Conservation (phyloP, 2,888 invertebrate genomes). For the Malthinus flaveolus region DNA sequence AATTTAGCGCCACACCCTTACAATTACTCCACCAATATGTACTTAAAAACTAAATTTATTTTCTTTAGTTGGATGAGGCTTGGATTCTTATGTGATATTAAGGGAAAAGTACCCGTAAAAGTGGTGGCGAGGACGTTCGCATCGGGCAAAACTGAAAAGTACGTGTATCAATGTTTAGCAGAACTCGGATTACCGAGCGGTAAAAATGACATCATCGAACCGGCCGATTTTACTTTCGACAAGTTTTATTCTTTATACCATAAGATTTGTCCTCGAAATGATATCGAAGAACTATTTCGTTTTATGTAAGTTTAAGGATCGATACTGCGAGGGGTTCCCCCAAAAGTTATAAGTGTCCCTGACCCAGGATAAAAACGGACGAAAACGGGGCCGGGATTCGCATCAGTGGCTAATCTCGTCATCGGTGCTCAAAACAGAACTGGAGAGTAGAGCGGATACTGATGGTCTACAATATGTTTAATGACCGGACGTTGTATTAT, state of each 20-base stretch:
- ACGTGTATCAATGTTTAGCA: conserved; percentile 94
- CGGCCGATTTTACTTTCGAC: conserved; percentile 94
- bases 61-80: conserved; percentile 96
- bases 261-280: conserved; percentile 98
- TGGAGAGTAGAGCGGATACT: too few species aligned
- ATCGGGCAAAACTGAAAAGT: conserved; percentile 98
- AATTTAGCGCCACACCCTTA: too few species aligned
- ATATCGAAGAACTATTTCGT: conserved; percentile 96
- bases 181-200: conserved; percentile 93
- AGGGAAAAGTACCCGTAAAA: conserved; percentile 95
- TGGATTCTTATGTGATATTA: conserved; percentile 89
- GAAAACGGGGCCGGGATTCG: too few species aligned
- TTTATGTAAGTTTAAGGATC: conserved; percentile 76
- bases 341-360: not conserved
- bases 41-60: not conserved
- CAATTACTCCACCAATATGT: conserved; percentile 1
- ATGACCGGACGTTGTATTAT: too few species aligned
- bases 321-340: too few species aligned
- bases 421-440: too few species aligned
- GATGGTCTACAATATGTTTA: too few species aligned
- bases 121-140: conserved; percentile 97
- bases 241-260: conserved; percentile 98
- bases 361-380: not conserved
- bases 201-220: conserved; percentile 95
- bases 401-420: too few species aligned